Conservation (phyloP, 2,113 vertebrate species). For the Nyctibius bracteatus region DNA sequence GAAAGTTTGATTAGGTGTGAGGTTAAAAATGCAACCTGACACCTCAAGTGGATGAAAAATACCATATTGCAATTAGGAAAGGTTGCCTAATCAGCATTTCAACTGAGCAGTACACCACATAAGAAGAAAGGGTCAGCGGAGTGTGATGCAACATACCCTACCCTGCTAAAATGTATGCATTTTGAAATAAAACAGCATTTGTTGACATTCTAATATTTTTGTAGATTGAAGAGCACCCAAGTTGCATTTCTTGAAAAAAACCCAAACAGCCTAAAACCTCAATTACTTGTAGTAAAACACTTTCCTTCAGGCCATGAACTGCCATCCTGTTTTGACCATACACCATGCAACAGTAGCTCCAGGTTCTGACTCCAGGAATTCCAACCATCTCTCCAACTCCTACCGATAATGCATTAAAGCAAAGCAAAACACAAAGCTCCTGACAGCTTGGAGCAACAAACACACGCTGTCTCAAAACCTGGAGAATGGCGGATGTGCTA, state of each 20-base stretch:
- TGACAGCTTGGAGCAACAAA: not conserved
- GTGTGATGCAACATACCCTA: not conserved
- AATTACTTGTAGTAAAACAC: not conserved
- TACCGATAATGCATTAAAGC: not conserved
- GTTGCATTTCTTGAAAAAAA: not conserved
- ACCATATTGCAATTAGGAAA: not conserved
- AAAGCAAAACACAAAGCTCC: not conserved
- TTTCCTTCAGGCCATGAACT: not conserved
- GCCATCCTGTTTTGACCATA: not conserved
- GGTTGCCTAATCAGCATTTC: not conserved
- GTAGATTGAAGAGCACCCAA: not conserved
- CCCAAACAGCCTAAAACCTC: not conserved
- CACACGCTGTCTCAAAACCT: not conserved
- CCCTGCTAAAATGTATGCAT: not conserved
- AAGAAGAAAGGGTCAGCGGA: not conserved
- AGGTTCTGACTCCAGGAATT: not conserved
- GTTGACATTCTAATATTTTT: not conserved
- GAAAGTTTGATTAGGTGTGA: slow-evolving; percentile 1
- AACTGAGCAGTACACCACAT: not conserved
- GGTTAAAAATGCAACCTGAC: not conserved
- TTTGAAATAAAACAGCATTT: not conserved
- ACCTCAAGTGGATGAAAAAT: not conserved
- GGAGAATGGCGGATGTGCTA: not conserved
- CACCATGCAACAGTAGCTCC: not conserved
- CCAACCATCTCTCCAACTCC: not conserved